A percentile compares a stretch with the other conserved stretches of the same genome.
These are phyloP conservation scores for Thereva unica DNA, from an alignment of 2,888 invertebrate species.

Conservation along the genomic window DNA sequence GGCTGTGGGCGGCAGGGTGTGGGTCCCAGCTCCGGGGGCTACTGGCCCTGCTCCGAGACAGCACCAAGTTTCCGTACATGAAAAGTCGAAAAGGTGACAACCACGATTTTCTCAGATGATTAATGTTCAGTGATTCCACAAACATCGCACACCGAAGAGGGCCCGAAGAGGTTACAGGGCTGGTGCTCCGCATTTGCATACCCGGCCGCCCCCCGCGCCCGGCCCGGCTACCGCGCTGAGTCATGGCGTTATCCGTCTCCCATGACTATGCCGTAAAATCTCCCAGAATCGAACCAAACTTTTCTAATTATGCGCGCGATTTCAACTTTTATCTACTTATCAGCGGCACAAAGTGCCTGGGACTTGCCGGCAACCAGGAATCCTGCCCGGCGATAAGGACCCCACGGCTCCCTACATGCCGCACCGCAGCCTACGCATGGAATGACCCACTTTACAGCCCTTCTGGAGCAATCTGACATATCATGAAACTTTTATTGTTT, in stretches of 20 bases:
- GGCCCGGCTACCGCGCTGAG: constrained; percentile 18
- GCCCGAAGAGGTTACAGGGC: constrained; percentile 21
- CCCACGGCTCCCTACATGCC: not conserved
- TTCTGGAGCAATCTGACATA: constrained; percentile 25
- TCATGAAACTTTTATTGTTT: constrained; percentile 28
- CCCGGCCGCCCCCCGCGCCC: constrained; percentile 23
- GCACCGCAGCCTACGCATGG: constrained; percentile 1
- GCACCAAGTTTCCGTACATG: constrained; percentile 31
- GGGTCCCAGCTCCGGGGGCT: constrained; percentile 17
- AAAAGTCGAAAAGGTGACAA: constrained; percentile 41
- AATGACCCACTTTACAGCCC: constrained; percentile 25
- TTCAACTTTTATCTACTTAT: constrained; percentile 34
- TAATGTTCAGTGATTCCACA: constrained; percentile 38
- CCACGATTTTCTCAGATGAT: constrained; percentile 41
- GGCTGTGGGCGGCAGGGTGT: constrained; percentile 8
- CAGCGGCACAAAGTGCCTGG: constrained; percentile 10
- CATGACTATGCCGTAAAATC: constrained; percentile 14
- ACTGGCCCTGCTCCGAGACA: constrained; percentile 17
- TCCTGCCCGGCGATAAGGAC: constrained; percentile 30
- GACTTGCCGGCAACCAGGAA: constrained; percentile 4
- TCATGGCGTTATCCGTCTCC: constrained; percentile 35
- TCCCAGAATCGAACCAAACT: constrained; percentile 37
- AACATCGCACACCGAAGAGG: constrained; percentile 17
- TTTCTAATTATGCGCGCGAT: constrained; percentile 38
- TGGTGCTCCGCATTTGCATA: constrained; percentile 34